Percentiles rank a stretch among this genome's conserved stretches.
Evolutionary conservation across 2,888 invertebrate genomes (phyloP).

Genomic region (Noctua janthina): DNA sequence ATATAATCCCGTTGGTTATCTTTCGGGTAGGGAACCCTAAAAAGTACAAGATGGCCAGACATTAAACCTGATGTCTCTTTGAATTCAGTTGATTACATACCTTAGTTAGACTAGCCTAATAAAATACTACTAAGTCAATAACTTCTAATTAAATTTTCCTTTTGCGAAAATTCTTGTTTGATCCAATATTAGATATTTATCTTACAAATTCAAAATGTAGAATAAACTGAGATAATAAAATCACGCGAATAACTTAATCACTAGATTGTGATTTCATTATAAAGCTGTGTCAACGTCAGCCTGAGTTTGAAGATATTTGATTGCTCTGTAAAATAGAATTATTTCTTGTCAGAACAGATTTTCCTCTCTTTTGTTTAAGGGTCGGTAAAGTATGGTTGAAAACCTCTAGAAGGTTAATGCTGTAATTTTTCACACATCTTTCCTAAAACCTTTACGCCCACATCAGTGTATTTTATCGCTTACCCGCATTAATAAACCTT

Average conservation of each 20-base stretch:
- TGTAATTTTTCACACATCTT: constrained; percentile 36
- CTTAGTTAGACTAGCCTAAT: background rate
- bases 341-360: constrained; percentile 45
- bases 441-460: constrained; percentile 26
- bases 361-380: constrained; percentile 34
- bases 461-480: constrained; percentile 33
- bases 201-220: constrained; percentile 14
- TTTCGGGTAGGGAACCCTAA: too few relatives aligned
- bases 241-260: constrained; percentile 50
- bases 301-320: constrained; percentile 51
- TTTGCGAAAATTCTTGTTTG: background rate
- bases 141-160: background rate
- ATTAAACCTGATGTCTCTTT: background rate
- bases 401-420: constrained; percentile 32
- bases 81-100: background rate
- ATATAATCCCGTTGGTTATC: too few relatives aligned
- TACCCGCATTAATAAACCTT: constrained; percentile 41
- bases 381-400: constrained; percentile 11
- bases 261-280: constrained; percentile 52
- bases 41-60: background rate
- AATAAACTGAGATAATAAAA: constrained; percentile 27
- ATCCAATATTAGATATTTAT: constrained; percentile 45
- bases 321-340: constrained; percentile 56
- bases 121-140: background rate
- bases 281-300: constrained; percentile 46